A percentile compares a stretch with the other conserved stretches of the same genome.
Conservation (phyloP, 2,888 invertebrate genomes). For the Eulithis prunata region DNA sequence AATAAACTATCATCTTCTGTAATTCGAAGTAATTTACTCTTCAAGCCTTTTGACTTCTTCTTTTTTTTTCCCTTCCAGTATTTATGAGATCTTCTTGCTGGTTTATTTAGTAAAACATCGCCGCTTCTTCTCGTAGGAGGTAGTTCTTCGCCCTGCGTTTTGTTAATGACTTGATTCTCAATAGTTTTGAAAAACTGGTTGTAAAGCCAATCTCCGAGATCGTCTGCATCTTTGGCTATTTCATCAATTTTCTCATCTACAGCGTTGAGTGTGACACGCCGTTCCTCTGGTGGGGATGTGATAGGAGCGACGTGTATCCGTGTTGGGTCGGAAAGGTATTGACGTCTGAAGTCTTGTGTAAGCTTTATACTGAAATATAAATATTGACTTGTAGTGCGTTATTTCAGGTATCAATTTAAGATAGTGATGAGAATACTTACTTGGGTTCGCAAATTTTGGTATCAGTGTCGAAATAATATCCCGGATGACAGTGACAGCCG, state of each 20-base stretch:
- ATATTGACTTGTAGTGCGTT: neutral
- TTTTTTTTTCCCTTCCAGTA: slow-evolving; percentile 44
- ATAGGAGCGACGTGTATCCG: slow-evolving; percentile 38
- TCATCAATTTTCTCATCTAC: slow-evolving; percentile 58
- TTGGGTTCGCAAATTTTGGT: slow-evolving; percentile 77
- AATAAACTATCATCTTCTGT: slow-evolving; percentile 74
- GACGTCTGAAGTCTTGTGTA: slow-evolving; percentile 56
- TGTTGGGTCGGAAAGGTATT: slow-evolving; percentile 51
- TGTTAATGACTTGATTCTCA: slow-evolving; percentile 73
- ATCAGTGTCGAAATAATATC: slow-evolving; percentile 76
- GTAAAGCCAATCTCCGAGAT: slow-evolving; percentile 76
- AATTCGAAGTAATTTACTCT: slow-evolving; percentile 65
- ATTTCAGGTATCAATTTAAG: no score
- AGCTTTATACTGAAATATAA: slow-evolving; percentile 57
- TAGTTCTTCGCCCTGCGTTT: slow-evolving; percentile 54
- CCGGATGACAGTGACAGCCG: slow-evolving; percentile 78
- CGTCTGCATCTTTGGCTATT: slow-evolving; percentile 65
- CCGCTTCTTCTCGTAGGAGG: slow-evolving; percentile 61
- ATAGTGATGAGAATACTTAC: slow-evolving; percentile 51
- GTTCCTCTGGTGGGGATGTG: slow-evolving; percentile 35
- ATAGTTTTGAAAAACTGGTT: slow-evolving; percentile 79
- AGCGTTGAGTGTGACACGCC: slow-evolving; percentile 43
- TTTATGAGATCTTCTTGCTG: slow-evolving; percentile 50
- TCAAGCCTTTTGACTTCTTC: slow-evolving; percentile 52
- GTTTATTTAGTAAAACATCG: slow-evolving; percentile 35